phyloP scores from a whole-genome alignment of 2,888 invertebrate genomes.

The Sericinus montela region DNA sequence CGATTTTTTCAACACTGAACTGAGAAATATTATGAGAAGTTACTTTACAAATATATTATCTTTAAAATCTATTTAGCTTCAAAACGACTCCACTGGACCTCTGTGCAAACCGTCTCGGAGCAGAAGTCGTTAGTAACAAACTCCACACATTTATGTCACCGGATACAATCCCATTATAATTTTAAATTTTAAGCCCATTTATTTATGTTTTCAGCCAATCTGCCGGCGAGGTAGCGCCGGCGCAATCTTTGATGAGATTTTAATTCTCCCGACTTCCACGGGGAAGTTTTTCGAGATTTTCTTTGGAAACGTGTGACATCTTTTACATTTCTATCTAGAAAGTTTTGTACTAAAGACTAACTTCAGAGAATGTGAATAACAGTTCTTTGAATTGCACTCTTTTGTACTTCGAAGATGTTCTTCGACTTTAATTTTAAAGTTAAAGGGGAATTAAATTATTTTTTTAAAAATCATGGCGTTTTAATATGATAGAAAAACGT shows the following conservation, averaged over 20 bases:
- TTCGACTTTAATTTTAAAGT: too few species aligned
- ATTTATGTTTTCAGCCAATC: slow-evolving; percentile 70
- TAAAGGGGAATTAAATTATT: too few species aligned
- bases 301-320: slow-evolving; percentile 4
- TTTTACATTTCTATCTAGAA: slow-evolving; percentile 3
- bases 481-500: too few species aligned
- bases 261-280: slow-evolving; percentile 38
- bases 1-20: too few species aligned
- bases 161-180: slow-evolving; percentile 79
- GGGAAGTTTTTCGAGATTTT: slow-evolving; percentile 18
- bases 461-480: too few species aligned
- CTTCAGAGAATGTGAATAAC: too few species aligned
- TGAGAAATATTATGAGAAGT: too few species aligned
- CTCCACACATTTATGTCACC: slow-evolving; percentile 80
- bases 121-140: slow-evolving; percentile 79
- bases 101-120: slow-evolving; percentile 59
- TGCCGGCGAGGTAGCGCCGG: slow-evolving; percentile 46
- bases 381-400: too few species aligned
- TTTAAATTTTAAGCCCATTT: slow-evolving; percentile 78
- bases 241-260: slow-evolving; percentile 69
- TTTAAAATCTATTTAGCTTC: too few species aligned
- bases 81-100: slow-evolving; percentile 34
- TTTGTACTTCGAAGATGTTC: too few species aligned
- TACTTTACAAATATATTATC: too few species aligned
- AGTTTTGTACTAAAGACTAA: not conserved